Conservation (phyloP, 2,888 invertebrate genomes). For the Acrobasis repandana region DNA sequence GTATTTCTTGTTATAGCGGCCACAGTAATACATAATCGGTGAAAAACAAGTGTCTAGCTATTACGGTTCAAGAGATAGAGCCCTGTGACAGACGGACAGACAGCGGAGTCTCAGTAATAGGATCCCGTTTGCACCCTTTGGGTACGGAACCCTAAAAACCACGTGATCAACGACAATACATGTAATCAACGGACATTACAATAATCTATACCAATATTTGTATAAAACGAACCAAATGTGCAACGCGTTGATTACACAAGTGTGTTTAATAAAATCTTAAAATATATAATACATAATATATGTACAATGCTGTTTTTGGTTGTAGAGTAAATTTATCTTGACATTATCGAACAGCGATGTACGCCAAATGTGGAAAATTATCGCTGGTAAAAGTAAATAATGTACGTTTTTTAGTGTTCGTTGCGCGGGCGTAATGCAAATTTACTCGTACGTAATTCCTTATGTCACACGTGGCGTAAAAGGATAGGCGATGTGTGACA, state of each 20-base stretch:
- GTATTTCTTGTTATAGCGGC: too few species aligned
- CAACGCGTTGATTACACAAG: neutral
- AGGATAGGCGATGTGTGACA: slow-evolving; percentile 1
- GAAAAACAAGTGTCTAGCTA: too few species aligned
- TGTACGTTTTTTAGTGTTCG: neutral
- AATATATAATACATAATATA: too few species aligned
- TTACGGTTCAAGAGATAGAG: too few species aligned
- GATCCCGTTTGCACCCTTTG: too few species aligned
- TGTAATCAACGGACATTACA: neutral
- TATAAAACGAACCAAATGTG: neutral
- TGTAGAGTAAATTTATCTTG: slow-evolving; percentile 2
- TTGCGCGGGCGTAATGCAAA: slow-evolving; percentile 8
- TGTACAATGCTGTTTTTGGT: slow-evolving; percentile 2
- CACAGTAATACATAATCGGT: too few species aligned
- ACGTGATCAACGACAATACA: neutral
- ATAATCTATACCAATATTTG: neutral
- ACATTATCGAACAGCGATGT: neutral
- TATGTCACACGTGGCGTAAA: slow-evolving; percentile 7
- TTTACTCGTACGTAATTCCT: slow-evolving; percentile 13
- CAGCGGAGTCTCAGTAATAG: too few species aligned
- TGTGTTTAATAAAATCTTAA: neutral
- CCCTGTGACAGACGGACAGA: too few species aligned
- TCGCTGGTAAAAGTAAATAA: neutral
- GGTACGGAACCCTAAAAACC: too few species aligned
- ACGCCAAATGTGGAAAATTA: slow-evolving; percentile 10